Base-by-base conservation (phyloP, 2,797 vertebrate species). In the Amphiprion clarkii region DNA sequence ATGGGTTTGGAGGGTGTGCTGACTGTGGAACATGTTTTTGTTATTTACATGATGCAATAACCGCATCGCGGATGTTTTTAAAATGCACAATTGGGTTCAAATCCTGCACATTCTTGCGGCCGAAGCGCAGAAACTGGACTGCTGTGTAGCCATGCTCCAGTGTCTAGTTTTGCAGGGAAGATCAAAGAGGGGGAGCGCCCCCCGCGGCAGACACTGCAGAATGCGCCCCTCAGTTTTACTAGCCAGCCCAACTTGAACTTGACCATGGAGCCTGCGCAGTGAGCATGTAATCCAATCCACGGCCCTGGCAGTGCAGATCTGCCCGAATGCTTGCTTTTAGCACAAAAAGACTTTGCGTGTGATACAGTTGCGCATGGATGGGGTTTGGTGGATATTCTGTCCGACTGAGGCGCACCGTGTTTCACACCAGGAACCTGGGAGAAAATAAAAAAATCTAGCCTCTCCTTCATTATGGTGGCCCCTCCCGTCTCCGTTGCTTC, bases 241-340 rank as follows among this genome's bases (percentile, higher is more conserved):
- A 93, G 91, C 79, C 78, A 88, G 88, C 67, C 82, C 86, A 94
- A 94, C 93, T 94, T 95, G 95, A 95, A 95, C 95, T 95, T 95
- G 95, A 95, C 93, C 93, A 92, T 95, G 92, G 90, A 91, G 92
- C 51, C 84, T 89, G 85, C 87, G 88, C 87, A 92, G 79, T 88
- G 71, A 16, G 67, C 76, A 44, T 83, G 87, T 79, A 90, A 88
- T 85, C 80, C 64, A 88, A 88, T 64, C 88, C 83, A 51, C 0
- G 52, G 73, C 48, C 78, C 67, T 62, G 33, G 73, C 64, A 36
- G 31, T 39, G 46, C 52, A 79, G 78, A 69, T 46, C 58, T 71
- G 63, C 21, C 51, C 64, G 62, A 65, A 53, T 81, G 66, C 74
- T 86, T 69, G 61, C 19, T 77, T 77, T 72, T 56, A 27, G 51